Evolutionary conservation across 2,797 vertebrate species (phyloP).

Genomic region (Sorex maritimensis): DNA sequence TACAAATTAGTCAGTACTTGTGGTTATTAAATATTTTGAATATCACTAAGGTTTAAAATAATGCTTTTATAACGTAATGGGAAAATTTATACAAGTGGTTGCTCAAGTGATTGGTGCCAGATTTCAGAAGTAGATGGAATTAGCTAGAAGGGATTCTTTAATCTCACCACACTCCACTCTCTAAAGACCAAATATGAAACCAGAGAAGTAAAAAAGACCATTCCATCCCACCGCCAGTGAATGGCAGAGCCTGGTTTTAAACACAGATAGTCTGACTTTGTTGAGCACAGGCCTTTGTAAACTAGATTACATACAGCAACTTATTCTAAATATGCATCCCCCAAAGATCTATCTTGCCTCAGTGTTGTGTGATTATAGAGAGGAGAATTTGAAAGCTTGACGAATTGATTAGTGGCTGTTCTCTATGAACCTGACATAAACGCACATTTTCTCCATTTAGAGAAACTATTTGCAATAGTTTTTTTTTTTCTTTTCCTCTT

Average conservation of each 20-base stretch:
- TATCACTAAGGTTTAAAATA: conserved; percentile 48
- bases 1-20: neutral
- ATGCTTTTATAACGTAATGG: conserved; percentile 28
- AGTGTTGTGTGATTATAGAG: neutral
- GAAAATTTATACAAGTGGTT: conserved; percentile 31
- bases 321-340: neutral
- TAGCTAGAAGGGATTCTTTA: conserved; percentile 34
- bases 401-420: conserved; percentile 29
- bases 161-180: neutral
- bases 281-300: neutral
- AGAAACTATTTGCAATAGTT: neutral
- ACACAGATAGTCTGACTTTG: neutral
- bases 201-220: neutral
- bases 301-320: neutral
- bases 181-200: neutral
- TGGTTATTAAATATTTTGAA: conserved; percentile 42
- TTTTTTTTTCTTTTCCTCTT: neutral
- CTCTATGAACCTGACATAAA: conserved; percentile 28
- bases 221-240: neutral
- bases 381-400: conserved; percentile 31
- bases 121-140: conserved; percentile 44
- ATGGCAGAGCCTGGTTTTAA: neutral
- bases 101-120: neutral
- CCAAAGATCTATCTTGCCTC: neutral
- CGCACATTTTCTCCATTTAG: conserved; percentile 15